Evolutionary conservation across 2,113 vertebrate species (phyloP).

Genomic region (Eurystomus gularis): DNA sequence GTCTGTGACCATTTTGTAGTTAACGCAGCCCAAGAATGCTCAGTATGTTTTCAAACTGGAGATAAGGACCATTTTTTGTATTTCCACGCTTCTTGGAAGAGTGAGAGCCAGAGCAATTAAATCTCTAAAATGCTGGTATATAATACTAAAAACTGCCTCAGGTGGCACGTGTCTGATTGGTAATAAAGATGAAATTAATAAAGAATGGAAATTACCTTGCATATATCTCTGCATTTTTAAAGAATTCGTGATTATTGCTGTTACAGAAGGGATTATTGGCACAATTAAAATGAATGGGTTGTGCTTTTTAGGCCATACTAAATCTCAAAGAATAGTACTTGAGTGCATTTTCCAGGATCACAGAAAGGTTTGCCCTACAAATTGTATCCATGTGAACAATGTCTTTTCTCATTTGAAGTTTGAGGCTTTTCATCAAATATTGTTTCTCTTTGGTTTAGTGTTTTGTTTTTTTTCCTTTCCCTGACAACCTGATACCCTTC

Average conservation of each 20-base stretch:
- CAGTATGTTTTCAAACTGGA: background rate
- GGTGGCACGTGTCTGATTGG: background rate
- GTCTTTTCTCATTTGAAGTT: background rate
- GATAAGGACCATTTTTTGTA: background rate
- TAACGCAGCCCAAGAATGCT: background rate
- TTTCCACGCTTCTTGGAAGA: background rate
- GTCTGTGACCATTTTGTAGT: background rate
- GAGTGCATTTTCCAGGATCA: background rate
- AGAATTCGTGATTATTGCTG: background rate
- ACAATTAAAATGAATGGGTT: background rate
- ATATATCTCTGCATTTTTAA: background rate
- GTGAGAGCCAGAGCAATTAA: background rate
- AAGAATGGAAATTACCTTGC: background rate
- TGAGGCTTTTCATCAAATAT: background rate
- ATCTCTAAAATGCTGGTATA: background rate
- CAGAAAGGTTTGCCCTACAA: background rate
- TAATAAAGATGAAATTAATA: conserved; percentile 6
- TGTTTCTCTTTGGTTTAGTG: background rate
- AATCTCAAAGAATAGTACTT: background rate
- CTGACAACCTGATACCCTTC: background rate
- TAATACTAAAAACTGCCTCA: background rate
- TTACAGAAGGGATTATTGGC: background rate
- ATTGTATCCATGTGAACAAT: background rate
- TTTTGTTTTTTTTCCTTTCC: no score
- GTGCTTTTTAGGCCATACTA: background rate